Conservation (phyloP, 2,888 invertebrate genomes). For the Mylabris sibirica region DNA sequence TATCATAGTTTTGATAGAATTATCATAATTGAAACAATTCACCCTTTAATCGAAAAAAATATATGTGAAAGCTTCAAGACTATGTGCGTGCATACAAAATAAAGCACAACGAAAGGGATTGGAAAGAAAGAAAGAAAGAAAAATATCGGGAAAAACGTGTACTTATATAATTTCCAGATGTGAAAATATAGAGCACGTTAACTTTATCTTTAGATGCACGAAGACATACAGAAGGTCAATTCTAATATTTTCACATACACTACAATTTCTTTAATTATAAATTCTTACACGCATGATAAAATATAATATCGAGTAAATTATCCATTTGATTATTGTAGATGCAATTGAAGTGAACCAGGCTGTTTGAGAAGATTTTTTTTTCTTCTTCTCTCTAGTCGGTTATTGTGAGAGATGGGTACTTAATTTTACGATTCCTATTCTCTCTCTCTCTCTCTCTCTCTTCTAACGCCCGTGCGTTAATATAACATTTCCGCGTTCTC, state of each 20-base stretch:
- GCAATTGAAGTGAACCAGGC: not conserved
- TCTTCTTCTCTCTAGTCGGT: not conserved
- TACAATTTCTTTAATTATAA: no score
- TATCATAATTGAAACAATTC: slow-evolving; percentile 10
- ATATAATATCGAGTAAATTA: not conserved
- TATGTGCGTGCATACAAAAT: slow-evolving; percentile 54
- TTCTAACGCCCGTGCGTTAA: slow-evolving; percentile 15
- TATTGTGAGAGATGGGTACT: slow-evolving; percentile 20
- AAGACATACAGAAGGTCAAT: slow-evolving; percentile 17
- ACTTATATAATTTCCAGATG: slow-evolving; percentile 57
- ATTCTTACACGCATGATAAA: not conserved
- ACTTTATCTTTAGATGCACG: slow-evolving; percentile 43
- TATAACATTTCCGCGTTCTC: slow-evolving; percentile 19
- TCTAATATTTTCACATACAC: not conserved
- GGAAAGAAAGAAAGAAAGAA: not conserved
- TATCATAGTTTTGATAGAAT: not conserved
- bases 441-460: slow-evolving; percentile 13
- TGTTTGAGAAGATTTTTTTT: not conserved
- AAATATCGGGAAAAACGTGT: slow-evolving; percentile 42
- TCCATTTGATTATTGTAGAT: no score
- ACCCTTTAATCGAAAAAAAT: not conserved
- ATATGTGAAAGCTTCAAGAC: slow-evolving; percentile 39
- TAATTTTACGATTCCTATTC: slow-evolving; percentile 12
- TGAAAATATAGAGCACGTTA: slow-evolving; percentile 52
- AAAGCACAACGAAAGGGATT: not conserved